Evolutionary conservation across 2,113 vertebrate species (phyloP).

Genomic region (Tragulus kanchil): DNA sequence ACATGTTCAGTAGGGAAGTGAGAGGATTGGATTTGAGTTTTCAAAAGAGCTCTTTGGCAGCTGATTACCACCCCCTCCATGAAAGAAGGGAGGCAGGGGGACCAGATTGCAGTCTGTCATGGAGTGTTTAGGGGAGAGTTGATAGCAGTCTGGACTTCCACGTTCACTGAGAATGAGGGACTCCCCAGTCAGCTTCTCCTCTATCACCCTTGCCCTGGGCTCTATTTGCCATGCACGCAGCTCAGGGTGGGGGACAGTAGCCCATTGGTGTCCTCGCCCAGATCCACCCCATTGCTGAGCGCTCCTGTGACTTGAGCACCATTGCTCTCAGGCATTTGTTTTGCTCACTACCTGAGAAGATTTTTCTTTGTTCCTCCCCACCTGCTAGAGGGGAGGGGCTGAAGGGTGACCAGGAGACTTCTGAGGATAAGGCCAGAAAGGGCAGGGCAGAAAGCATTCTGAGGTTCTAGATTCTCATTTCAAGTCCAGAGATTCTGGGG

Average conservation of each 20-base stretch:
- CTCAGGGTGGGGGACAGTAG: not conserved
- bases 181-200: not conserved
- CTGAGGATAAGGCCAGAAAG: not conserved
- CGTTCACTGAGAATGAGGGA: not conserved
- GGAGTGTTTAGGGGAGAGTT: not conserved
- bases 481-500: not conserved
- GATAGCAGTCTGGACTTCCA: not conserved
- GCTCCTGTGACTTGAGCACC: not conserved
- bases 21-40: not conserved
- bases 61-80: not conserved
- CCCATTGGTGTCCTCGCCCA: not conserved
- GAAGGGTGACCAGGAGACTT: not conserved
- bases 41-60: not conserved
- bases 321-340: not conserved
- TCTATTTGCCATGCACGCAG: not conserved
- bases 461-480: not conserved
- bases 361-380: not conserved
- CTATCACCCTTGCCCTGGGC: not conserved
- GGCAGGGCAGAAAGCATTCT: rapidly evolving
- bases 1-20: not conserved
- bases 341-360: not conserved
- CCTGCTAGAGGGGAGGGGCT: not conserved
- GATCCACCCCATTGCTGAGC: rapidly evolving
- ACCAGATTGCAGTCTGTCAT: rapidly evolving
- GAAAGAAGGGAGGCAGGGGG: not conserved